phyloP scores from a whole-genome alignment of 2,888 invertebrate genomes.

The Lepetodrilus schrolli region DNA sequence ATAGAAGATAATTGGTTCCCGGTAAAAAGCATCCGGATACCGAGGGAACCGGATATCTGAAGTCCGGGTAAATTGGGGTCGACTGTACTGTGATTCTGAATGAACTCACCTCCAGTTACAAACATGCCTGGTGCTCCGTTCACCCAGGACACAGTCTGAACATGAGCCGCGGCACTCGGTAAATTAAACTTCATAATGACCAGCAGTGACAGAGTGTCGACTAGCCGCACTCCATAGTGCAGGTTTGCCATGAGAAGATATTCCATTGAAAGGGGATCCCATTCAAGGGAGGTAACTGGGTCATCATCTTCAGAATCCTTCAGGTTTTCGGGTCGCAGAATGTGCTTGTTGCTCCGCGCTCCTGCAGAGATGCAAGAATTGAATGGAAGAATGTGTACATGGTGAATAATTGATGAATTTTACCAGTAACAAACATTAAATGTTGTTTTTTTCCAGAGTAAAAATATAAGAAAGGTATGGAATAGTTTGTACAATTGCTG shows the following conservation, averaged over 20 bases:
- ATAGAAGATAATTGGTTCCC: too few species aligned
- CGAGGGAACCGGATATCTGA: too few species aligned
- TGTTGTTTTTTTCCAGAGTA: too few species aligned
- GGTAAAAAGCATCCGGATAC: too few species aligned
- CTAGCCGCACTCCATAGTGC: constrained; percentile 67
- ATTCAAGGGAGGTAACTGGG: constrained; percentile 72
- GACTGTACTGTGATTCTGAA: too few species aligned
- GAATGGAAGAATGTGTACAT: too few species aligned
- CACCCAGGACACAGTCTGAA: constrained; percentile 76
- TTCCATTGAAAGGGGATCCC: constrained; percentile 76
- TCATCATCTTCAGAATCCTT: constrained; percentile 57
- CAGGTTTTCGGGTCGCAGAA: constrained; percentile 59
- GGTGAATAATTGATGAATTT: too few species aligned
- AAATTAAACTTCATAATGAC: constrained; percentile 71
- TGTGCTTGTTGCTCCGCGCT: constrained; percentile 54
- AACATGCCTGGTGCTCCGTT: constrained; percentile 76
- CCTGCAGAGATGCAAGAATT: too few species aligned
- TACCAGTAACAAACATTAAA: too few species aligned
- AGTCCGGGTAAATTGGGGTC: too few species aligned
- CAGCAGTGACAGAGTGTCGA: constrained; percentile 67
- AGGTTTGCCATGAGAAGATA: constrained; percentile 74
- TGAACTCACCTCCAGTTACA: constrained; percentile 74
- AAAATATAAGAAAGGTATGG: too few species aligned
- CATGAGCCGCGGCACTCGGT: constrained; percentile 72
- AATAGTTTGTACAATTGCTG: too few species aligned